A percentile compares a stretch with the other conserved stretches of the same genome.
Evolutionary conservation across 2,113 vertebrate species (phyloP).

Genomic region (Grammomys surdaster): DNA sequence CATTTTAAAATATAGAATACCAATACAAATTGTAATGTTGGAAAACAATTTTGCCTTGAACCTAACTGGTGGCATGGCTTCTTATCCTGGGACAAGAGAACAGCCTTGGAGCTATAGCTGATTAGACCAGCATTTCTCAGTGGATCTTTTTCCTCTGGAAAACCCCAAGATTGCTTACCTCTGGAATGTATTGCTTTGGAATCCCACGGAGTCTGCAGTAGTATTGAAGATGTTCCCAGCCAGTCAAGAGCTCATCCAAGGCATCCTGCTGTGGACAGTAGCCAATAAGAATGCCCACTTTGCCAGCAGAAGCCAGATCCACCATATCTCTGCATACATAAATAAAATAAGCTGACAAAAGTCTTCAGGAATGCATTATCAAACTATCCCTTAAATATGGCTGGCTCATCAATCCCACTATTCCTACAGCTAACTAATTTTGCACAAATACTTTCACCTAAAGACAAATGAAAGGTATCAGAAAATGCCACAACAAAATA

Average conservation of each 20-base stretch:
- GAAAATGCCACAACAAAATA: not conserved
- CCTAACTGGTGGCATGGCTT: not conserved
- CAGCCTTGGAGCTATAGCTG: fast-evolving
- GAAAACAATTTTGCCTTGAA: not conserved
- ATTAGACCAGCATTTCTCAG: not conserved
- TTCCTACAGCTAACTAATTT: not conserved
- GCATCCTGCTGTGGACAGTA: constrained; percentile 88
- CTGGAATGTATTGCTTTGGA: constrained; percentile 68
- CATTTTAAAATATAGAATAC: not conserved
- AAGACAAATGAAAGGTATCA: not conserved
- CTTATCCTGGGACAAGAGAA: not conserved
- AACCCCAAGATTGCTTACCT: constrained; percentile 73
- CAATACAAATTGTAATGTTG: not conserved
- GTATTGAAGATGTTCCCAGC: constrained; percentile 88
- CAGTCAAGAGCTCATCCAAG: constrained; percentile 85
- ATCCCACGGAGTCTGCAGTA: constrained; percentile 86
- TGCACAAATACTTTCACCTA: not conserved
- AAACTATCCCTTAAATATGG: not conserved
- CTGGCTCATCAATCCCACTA: not conserved
- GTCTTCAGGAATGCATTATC: not conserved
- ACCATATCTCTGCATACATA: constrained; percentile 77
- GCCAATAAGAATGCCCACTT: constrained; percentile 81
- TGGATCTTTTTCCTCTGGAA: fast-evolving
- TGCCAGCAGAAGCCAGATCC: constrained; percentile 77
- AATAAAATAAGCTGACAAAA: not conserved